A percentile compares a stretch with the other conserved stretches of the same genome.
Evolutionary conservation across 2,113 vertebrate species (phyloP).

Genomic region (Hyla sarda): DNA sequence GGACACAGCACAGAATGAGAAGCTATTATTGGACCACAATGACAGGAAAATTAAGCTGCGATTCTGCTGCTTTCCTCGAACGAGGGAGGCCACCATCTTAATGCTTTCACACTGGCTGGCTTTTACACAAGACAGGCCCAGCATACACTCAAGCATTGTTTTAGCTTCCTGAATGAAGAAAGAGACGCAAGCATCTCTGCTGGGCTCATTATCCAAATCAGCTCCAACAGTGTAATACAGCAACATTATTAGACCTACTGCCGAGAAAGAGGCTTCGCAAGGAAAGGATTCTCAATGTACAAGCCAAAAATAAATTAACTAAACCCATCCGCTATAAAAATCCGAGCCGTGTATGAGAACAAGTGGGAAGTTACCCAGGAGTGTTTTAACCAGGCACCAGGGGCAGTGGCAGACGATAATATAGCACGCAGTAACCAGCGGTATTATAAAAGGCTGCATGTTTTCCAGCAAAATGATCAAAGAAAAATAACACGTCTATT

Average conservation of each 20-base stretch:
- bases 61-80: slow-evolving; percentile 13
- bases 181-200: not conserved
- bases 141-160: slow-evolving; percentile 15
- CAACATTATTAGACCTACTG: slow-evolving; percentile 31
- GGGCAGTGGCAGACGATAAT: not conserved
- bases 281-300: slow-evolving; percentile 7
- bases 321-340: not conserved
- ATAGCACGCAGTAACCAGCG: not conserved
- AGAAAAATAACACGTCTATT: not conserved
- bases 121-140: slow-evolving; percentile 16
- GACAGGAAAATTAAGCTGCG: slow-evolving; percentile 7
- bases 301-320: slow-evolving; percentile 13
- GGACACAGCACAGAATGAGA: not conserved
- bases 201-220: slow-evolving; percentile 36
- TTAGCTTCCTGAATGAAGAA: slow-evolving; percentile 24
- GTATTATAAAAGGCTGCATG: not conserved
- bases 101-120: not conserved
- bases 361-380: not conserved
- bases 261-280: not conserved
- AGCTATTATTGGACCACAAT: slow-evolving; percentile 14
- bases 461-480: slow-evolving; percentile 22
- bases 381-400: not conserved
- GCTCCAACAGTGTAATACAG: slow-evolving; percentile 24
- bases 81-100: not conserved
- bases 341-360: not conserved